Evolutionary conservation across 2,113 vertebrate species (phyloP), one percentile per base, ranked within the genome.

Genomic region (Spea bombifrons): DNA sequence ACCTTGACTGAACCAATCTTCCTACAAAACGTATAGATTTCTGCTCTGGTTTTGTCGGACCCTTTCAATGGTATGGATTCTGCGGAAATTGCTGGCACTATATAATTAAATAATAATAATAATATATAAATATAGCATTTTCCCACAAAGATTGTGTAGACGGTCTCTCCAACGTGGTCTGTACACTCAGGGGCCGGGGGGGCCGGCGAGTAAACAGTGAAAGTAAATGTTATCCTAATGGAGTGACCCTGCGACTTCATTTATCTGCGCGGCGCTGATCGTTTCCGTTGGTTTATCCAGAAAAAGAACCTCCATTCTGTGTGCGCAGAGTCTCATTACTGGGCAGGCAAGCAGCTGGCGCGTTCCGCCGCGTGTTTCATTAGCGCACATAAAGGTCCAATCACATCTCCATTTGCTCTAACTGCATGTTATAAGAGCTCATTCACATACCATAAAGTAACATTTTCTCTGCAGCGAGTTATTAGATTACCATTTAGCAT

Each of bases 371-470:
- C 12, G 12, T 61, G 5, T 55, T 63, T 70, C 66, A 70, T 76
- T 77, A 77, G 68, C 59, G 1, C 43, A 17, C 57, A 0, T 50
- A 48, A 73, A 65, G 80, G 3, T 59, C 4, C 8, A 57, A 45
- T 30, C 7, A 15, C 48, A 13, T 76, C 44, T 75, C 73, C 73
- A 69, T 47, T 81, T 75, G 30, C 61, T 46, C 50, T 77, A 77
- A 64, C 70, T 77, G 75, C 75, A 77, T 43, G 45, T 61, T 77
- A 50, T 69, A 71, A 77, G 75, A 70, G 75, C n/a, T 53, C n/a
- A 16, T 63, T 77, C 69, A 70, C 75, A 63, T 70, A 46, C 75
- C 47, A 71, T 55, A 53, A 4, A 77, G 66, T 17, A 16, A 64
- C 61, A 30, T 59, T 57, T 70, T 67, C 55, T 61, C 66, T 50